phyloP scores from a whole-genome alignment of 1,140 invertebrate genomes.

The Diabrotica undecimpunctata region DNA sequence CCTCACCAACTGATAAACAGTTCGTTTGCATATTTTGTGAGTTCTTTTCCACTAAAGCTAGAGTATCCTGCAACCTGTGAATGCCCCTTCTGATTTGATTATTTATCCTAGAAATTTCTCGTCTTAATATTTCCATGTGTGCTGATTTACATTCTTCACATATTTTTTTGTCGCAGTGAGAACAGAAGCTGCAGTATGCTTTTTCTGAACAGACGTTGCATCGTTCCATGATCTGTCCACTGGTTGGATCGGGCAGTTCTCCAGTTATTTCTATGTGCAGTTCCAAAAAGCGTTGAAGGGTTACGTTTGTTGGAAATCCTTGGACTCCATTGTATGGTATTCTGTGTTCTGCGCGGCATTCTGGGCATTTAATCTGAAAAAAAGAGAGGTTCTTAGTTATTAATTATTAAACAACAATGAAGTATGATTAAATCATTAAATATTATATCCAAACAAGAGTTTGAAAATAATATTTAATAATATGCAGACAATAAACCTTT shows the following conservation, averaged over 20 bases:
- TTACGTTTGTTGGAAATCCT: conserved; percentile 94
- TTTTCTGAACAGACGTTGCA: conserved; percentile 93
- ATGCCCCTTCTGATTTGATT: conserved; percentile 85
- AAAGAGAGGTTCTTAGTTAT: neutral
- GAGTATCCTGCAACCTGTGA: conserved; percentile 80
- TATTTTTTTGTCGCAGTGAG: conserved; percentile 93
- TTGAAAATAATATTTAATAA: no score
- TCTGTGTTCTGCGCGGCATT: conserved; percentile 95
- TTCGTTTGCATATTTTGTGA: conserved; percentile 79
- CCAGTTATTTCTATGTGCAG: conserved; percentile 92
- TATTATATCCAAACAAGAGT: no score
- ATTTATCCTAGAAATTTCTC: conserved; percentile 91
- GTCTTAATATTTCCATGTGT: conserved; percentile 91
- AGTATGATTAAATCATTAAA: no score
- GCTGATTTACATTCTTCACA: conserved; percentile 87
- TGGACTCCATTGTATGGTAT: conserved; percentile 94
- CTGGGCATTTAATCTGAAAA: conserved; percentile 92
- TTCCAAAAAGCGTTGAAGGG: conserved; percentile 90
- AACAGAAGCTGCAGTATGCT: conserved; percentile 81
- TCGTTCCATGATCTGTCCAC: conserved; percentile 79
- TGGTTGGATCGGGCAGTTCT: conserved; percentile 83
- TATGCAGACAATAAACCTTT: no score
- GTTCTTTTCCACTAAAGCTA: conserved; percentile 81
- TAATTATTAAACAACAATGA: no score
- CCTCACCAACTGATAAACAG: conserved; percentile 79